phyloP scores from a whole-genome alignment of 2,113 vertebrate genomes.

The Zapus hudsonius region DNA sequence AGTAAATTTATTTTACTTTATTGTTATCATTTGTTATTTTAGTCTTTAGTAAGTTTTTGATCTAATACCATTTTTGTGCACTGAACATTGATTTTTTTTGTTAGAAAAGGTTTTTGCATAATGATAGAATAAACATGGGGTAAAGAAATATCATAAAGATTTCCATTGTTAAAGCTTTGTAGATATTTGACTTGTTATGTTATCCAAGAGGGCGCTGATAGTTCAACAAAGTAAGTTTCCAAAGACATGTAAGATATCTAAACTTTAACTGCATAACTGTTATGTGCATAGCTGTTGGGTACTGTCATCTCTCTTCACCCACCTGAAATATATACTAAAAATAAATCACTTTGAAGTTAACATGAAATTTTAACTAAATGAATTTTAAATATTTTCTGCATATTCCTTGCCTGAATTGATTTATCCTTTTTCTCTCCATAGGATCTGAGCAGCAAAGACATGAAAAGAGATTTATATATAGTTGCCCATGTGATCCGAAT shows the following conservation, averaged over 20 bases:
- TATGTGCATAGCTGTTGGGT: neutral
- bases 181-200: slow-evolving; percentile 12
- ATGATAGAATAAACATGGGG: slow-evolving; percentile 21
- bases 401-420: slow-evolving; percentile 44
- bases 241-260: neutral
- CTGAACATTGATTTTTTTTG: slow-evolving; percentile 37
- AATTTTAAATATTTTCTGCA: slow-evolving; percentile 42
- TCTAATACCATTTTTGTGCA: slow-evolving; percentile 6
- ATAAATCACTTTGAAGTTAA: slow-evolving; percentile 1
- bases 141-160: neutral
- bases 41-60: slow-evolving; percentile 7
- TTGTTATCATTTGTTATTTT: too few relatives aligned
- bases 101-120: slow-evolving; percentile 21
- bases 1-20: too few relatives aligned
- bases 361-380: slow-evolving; percentile 26
- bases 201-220: slow-evolving; percentile 11
- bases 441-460: slow-evolving; percentile 98
- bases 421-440: slow-evolving; percentile 77
- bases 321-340: neutral
- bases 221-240: slow-evolving; percentile 11
- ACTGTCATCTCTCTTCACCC: neutral
- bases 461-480: slow-evolving; percentile 97
- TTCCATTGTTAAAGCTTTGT: slow-evolving; percentile 29
- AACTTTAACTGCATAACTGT: neutral
- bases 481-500: slow-evolving; percentile 96